Base-by-base conservation (phyloP, 2,797 vertebrate species). In the Mastacembelus armatus region DNA sequence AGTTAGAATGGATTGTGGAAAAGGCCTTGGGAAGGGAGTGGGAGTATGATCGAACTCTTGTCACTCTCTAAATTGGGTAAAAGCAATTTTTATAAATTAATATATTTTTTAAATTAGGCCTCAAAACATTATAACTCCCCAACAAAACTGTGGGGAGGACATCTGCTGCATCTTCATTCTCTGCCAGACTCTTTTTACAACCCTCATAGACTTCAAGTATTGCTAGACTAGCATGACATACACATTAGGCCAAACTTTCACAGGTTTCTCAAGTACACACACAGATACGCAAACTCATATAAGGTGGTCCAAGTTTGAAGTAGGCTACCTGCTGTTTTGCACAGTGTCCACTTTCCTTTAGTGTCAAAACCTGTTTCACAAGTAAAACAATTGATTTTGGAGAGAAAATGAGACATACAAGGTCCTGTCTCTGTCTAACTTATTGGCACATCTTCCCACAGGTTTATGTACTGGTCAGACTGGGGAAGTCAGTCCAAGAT, bases 391-490 rank as follows among this genome's bases (percentile, higher is more conserved):
- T 54, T 54, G 9, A 54, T 64, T 75, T 71, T 57, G 11, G 30
- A 40, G 33, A 52, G 21, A 50, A 44, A 71, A 71, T 22, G 1
- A 59, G 24, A 56, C n/a, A n/a, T n/a, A n/a, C n/a, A n/a, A n/a
- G 3, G 18, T 19, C 21, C 19, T 1, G 0, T 22, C 8, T 5
- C 7, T 24, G 2, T 61, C 18, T 27, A 58, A 66, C 55, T 27
- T 33, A 2, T 39, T 7, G 0, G 21, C 47, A 4, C 27, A 5
- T 73, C 11, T 49, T 60, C 56, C 58, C 57, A 33, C 71, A 99
- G 98, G 87, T 99, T 97, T 81, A 97, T 99, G 96, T 99, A 98
- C 84, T 99, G 98, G 98, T 98, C 98, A 47, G 98, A 99, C 89
- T 99, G 98, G 97, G 97, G 98, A 43, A 92, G 91, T 78, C 91